Evolutionary conservation across 2,113 vertebrate species (phyloP), one percentile per base, ranked within the genome.

Genomic region (Piprites chloris): DNA sequence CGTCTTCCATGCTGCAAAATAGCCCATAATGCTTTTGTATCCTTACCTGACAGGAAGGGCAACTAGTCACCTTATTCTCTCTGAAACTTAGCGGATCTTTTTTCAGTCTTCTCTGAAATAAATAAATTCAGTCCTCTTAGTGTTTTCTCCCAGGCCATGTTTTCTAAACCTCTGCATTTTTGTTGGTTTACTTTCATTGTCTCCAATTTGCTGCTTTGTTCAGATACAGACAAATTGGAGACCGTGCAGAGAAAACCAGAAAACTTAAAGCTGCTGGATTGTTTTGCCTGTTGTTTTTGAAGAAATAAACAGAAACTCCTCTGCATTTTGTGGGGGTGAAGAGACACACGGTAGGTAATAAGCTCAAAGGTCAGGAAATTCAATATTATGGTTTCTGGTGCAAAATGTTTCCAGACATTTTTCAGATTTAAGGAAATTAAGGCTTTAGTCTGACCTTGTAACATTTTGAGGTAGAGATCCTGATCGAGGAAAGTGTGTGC

Each of bases 71-170:
- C 23, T 30, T 35, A 3, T 78, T 75, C 13, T n/a, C 35, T 53
- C 56, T 41, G 44, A 52, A 89, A 24, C 63, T 63, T 66, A 32
- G 56, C 52, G 49, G 58, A 49, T 23, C 55, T 84, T 65, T 62
- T 68, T 66, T 50, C 52, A 39, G 58, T 58, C 50, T 69, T 66
- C 63, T 46, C 63, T 46, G 55, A 90, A 93, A 79, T 41, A 76
- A 97, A 91, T 86, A 95, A 96, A 95, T 89, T 84, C 94, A 81
- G 15, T 63, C 33, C n/a, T 74, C 33, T 81, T 47, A 13, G 11
- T 35, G 18, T 90, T 74, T 81, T 35, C 76, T 90, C 72, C 27
- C 44, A 78, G 65, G 52, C 63, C 80, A 61, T 44, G 61, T 56
- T 90, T 95, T 78, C 52, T 65, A 75, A 71, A 63, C 30, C 35